Evolutionary conservation across 1,140 invertebrate genomes (phyloP).

Genomic region (Hetaerina americana): DNA sequence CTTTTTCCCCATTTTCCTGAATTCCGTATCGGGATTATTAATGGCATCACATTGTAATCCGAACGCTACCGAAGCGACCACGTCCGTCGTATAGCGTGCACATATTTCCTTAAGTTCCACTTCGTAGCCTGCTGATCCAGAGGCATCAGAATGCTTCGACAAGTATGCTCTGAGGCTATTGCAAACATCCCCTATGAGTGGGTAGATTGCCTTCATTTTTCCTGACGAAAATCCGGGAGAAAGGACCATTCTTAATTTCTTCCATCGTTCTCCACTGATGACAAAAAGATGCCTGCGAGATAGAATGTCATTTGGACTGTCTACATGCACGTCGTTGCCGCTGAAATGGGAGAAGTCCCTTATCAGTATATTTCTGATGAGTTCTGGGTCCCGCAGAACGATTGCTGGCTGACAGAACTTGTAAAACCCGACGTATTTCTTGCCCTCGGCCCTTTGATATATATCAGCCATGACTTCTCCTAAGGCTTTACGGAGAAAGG

Average conservation of each 20-base stretch:
- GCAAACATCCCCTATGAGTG: constrained; percentile 31
- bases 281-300: constrained; percentile 25
- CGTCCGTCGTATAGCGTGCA: constrained; percentile 22
- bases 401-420: constrained; percentile 5
- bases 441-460: background rate
- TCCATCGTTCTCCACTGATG: constrained; percentile 30
- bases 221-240: constrained; percentile 37
- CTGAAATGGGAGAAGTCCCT: constrained; percentile 26
- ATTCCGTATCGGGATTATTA: constrained; percentile 18
- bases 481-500: background rate
- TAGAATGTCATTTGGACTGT: constrained; percentile 28
- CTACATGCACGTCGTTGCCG: constrained; percentile 22
- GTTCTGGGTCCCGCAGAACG: constrained; percentile 13
- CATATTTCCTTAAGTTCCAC: constrained; percentile 21
- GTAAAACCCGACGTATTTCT: constrained; percentile 8
- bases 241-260: constrained; percentile 33
- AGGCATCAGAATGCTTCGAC: constrained; percentile 21
- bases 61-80: constrained; percentile 26
- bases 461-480: background rate
- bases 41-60: constrained; percentile 13
- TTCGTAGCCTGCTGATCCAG: constrained; percentile 17
- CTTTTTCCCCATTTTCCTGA: constrained; percentile 24
- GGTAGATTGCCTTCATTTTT: constrained; percentile 41
- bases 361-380: constrained; percentile 25
- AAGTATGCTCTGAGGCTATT: constrained; percentile 21